These are phyloP conservation scores for Phasianus colchicus DNA, from an alignment of 2,113 vertebrate species.

Conservation along the genomic window DNA sequence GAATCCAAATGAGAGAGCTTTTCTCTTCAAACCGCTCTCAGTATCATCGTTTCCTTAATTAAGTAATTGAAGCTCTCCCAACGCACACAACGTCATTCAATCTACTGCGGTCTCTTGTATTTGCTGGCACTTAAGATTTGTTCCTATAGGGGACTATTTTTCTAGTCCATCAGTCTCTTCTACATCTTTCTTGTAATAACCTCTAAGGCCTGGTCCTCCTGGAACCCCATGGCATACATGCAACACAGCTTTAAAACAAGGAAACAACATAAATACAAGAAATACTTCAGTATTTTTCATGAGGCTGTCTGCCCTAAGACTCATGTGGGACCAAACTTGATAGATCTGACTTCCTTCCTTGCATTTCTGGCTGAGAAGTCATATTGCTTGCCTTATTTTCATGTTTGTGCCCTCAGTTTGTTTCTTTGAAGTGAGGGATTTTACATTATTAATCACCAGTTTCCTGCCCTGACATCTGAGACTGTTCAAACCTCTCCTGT, in stretches of 20 bases:
- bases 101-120: neutral
- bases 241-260: neutral
- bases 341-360: neutral
- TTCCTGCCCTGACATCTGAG: neutral
- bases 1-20: conserved; percentile 70
- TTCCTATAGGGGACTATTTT: conserved; percentile 21
- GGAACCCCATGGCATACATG: neutral
- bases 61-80: conserved; percentile 73
- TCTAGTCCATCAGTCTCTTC: conserved; percentile 21
- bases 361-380: neutral
- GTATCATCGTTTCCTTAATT: conserved; percentile 72
- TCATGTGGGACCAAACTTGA: neutral
- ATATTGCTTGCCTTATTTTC: neutral
- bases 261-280: neutral
- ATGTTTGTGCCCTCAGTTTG: neutral
- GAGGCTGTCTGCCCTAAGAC: neutral
- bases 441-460: neutral
- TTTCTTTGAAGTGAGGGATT: neutral
- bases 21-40: conserved; percentile 24
- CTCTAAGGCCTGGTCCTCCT: conserved; percentile 28
- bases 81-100: conserved; percentile 53
- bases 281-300: neutral
- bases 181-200: conserved; percentile 20
- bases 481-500: neutral
- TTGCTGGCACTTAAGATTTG: conserved; percentile 13